A percentile compares a stretch with the other conserved stretches of the same genome.
These are phyloP conservation scores for Piliocolobus tephrosceles DNA, from an alignment of 2,113 vertebrate genomes.

Conservation along the genomic window DNA sequence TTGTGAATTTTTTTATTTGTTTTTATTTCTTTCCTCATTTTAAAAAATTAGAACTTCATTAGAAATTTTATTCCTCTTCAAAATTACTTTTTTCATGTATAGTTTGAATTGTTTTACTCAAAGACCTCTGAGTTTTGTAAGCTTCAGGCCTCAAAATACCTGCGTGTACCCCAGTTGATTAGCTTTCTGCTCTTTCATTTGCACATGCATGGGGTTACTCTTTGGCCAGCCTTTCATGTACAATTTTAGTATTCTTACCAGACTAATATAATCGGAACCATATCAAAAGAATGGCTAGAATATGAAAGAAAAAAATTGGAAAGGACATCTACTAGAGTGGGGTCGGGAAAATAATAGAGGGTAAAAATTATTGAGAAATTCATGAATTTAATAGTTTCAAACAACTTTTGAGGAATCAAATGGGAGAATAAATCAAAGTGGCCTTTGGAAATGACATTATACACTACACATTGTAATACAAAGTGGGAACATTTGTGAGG, in stretches of 20 bases:
- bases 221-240: background rate
- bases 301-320: background rate
- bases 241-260: background rate
- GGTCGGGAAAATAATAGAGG: background rate
- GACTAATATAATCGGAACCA: background rate
- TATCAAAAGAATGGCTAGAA: background rate
- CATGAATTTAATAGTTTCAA: background rate
- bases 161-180: background rate
- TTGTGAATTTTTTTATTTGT: background rate
- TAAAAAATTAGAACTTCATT: background rate
- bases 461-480: background rate
- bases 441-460: background rate
- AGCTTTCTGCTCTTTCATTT: background rate
- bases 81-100: background rate
- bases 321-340: background rate
- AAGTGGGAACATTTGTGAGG: background rate
- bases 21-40: background rate
- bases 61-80: background rate
- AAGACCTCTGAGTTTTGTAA: background rate
- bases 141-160: background rate
- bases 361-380: background rate
- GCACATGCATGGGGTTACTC: fast-evolving
- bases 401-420: background rate
- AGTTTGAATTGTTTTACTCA: background rate
- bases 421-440: background rate